phyloP scores from a whole-genome alignment of 2,797 vertebrate species.

The Amblyopsis hoosieri region DNA sequence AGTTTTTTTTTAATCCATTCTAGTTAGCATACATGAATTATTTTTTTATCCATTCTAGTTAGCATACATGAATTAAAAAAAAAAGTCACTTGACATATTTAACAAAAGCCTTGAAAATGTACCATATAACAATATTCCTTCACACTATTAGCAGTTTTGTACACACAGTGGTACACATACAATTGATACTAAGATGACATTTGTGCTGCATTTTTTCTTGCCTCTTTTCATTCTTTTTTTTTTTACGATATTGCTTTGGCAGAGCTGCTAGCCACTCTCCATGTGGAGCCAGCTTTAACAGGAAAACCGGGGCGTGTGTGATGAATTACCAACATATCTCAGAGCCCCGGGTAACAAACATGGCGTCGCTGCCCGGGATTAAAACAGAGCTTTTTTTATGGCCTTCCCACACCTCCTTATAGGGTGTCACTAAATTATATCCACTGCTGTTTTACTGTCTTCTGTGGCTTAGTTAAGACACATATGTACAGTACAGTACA shows the following conservation, averaged over 20 bases:
- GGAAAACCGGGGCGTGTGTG: slow-evolving; percentile 70
- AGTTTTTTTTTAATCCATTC: too few relatives aligned
- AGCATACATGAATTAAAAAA: too few relatives aligned
- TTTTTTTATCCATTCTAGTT: too few relatives aligned
- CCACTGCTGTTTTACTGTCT: slow-evolving; percentile 83
- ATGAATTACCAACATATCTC: slow-evolving; percentile 77
- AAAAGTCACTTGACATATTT: too few relatives aligned
- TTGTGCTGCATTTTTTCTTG: slow-evolving; percentile 54
- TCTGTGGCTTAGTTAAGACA: slow-evolving; percentile 73
- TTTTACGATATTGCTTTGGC: slow-evolving; percentile 76
- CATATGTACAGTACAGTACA: slow-evolving; percentile 52
- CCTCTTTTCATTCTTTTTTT: slow-evolving; percentile 46
- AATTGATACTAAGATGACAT: neutral
- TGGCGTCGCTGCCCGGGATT: slow-evolving; percentile 70
- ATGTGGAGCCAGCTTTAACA: slow-evolving; percentile 80
- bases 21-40: too few relatives aligned
- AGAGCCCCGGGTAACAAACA: slow-evolving; percentile 76
- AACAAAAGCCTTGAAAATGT: too few relatives aligned
- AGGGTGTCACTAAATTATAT: slow-evolving; percentile 83
- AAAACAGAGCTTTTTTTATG: slow-evolving; percentile 76
- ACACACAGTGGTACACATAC: too few relatives aligned
- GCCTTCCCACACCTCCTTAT: slow-evolving; percentile 81
- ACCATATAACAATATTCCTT: too few relatives aligned
- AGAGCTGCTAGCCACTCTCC: slow-evolving; percentile 68
- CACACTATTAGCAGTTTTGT: too few relatives aligned